Evolutionary conservation across 2,797 vertebrate species (phyloP).

Genomic region (Muscicapa comitata): DNA sequence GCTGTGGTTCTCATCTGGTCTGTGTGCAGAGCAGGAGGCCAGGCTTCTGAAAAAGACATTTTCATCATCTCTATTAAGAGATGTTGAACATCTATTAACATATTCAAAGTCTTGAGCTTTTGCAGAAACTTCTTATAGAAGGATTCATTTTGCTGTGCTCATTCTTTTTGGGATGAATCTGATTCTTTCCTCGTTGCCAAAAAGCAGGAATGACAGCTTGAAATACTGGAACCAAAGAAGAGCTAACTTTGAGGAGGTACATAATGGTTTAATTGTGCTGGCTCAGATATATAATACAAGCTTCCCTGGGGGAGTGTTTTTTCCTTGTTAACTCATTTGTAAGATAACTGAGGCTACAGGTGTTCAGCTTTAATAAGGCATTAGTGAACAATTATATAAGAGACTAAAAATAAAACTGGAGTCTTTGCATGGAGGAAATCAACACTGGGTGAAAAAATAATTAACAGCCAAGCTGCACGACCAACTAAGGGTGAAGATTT

Average conservation of each 20-base stretch:
- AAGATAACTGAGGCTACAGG: conserved; percentile 41
- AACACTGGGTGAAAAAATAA: not conserved
- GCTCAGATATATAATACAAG: not conserved
- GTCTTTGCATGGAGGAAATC: not conserved
- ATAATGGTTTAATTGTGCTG: conserved; percentile 7
- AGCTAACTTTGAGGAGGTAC: not conserved
- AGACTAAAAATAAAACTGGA: conserved; percentile 21
- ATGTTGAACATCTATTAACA: not conserved
- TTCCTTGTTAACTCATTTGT: conserved; percentile 41
- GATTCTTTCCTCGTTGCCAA: not conserved
- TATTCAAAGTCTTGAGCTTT: not conserved
- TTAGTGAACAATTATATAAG: conserved; percentile 41
- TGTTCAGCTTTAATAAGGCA: conserved; percentile 55
- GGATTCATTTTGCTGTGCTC: not conserved
- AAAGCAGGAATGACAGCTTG: not conserved
- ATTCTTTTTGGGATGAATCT: not conserved
- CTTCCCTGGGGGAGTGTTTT: not conserved
- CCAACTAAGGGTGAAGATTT: not conserved
- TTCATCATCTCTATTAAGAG: not conserved
- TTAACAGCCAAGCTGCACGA: not conserved
- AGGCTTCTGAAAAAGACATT: not conserved
- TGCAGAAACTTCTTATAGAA: not conserved
- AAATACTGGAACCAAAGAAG: not conserved
- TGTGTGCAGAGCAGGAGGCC: not conserved
- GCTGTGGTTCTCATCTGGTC: not conserved